These are phyloP conservation scores for Lerista edwardsae DNA, from an alignment of 2,797 vertebrate species.

Conservation along the genomic window DNA sequence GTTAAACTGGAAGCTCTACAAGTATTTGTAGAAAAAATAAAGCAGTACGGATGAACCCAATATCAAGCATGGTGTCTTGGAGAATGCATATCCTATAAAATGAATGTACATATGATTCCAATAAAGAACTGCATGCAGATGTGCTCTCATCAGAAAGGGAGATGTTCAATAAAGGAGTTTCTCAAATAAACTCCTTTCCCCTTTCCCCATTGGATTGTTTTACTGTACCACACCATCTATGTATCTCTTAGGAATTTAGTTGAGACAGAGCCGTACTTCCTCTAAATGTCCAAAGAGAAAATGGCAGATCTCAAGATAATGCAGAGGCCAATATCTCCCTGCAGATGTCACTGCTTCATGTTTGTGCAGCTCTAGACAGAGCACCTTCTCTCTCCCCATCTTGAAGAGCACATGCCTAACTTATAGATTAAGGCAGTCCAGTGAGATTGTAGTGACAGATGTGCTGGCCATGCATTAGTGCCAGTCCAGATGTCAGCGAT, in stretches of 20 bases:
- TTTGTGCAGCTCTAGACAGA: not conserved
- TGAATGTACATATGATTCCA: not conserved
- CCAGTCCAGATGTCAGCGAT: conserved; percentile 8
- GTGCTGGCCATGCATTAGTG: not conserved
- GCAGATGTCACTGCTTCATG: not conserved
- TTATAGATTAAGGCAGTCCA: not conserved
- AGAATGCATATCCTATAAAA: not conserved
- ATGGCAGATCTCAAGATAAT: not conserved
- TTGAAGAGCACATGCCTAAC: not conserved
- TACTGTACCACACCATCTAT: no score
- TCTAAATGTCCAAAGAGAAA: not conserved
- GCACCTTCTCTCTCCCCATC: not conserved
- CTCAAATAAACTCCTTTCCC: no score
- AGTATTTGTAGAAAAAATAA: not conserved
- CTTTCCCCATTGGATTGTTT: no score
- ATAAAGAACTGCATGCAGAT: not conserved
- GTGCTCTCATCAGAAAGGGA: no score
- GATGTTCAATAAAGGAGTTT: not conserved
- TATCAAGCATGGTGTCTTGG: not conserved
- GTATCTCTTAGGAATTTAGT: no score
- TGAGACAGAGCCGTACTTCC: not conserved
- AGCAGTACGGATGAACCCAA: not conserved
- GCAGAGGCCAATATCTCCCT: not conserved
- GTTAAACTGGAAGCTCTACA: not conserved
- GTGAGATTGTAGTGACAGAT: not conserved